Base-by-base conservation (phyloP, 2,888 invertebrate species). In the Slavum lentiscoides region DNA sequence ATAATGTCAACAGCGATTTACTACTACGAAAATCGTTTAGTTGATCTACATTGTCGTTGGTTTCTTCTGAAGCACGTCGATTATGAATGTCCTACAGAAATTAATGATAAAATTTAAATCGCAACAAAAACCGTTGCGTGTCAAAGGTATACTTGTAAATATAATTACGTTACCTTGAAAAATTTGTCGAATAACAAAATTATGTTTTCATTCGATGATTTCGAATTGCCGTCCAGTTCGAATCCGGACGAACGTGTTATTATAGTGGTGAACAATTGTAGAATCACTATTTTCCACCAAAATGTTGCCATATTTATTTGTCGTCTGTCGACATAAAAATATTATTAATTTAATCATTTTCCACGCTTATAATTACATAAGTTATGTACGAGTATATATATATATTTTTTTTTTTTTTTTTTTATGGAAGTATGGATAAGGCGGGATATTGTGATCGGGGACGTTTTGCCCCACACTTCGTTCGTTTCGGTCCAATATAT, bases 111-210 rank as follows among this genome's bases (percentile, higher is more conserved):
- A 66, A 58, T 53, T 30, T 30, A 62, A 11, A 30, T 49, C 49
- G 3, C 13, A 49, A 49, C 13, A 55, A 55, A 19, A 55, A 19
- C 15, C 11, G 3, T 49, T 49, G 11, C n/a, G n/a, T n/a, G 49
- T 49, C 13, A 49, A 9, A 15, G 7, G 7, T n/a, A 55, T 19
- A 21, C 15, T 3, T 39, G 23, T 43, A 3, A 58, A 43, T 70
- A 8, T 19, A 70, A 62, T 53, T 74, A n/a, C 39, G 7, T 74
- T 80, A 80, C 80, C 72, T 80, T 72, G 23, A 80, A 58, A 55
- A 72, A 30, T 19, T 72, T 64, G 21, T 72, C 72, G 1, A 80
- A 43, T 9, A 72, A 43, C 6, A 1, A 70, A 11, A 72, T 21
- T 13, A 72, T 23, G 39, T 72, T 72, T 64, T 80, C 72, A n/a